Base-by-base conservation (phyloP, 2,797 vertebrate genomes). In the Okamejei kenojei region DNA sequence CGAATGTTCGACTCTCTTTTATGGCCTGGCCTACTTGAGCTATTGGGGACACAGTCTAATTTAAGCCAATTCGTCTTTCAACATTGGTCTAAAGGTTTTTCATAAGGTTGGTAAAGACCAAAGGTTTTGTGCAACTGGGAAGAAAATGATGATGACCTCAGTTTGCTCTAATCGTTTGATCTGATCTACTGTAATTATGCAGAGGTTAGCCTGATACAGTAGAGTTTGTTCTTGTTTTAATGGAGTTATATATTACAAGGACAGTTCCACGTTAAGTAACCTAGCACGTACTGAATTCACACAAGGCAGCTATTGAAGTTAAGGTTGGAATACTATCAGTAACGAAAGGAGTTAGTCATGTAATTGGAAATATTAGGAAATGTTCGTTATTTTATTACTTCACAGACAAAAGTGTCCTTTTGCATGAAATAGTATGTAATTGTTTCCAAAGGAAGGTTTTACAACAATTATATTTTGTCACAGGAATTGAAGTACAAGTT, bases 121-220 rank as follows among this genome's bases (percentile, higher is more conserved):
- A 92, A 92, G 90, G 90, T 76, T 92, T 71, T 92, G 90, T 92
- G 71, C 90, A 92, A 76, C 90, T 92, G 0, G 90, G 90, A 92
- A 92, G 68, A 92, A 92, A 92, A 92, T 92, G 71, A 74, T 92
- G 90, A 92, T 92, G 90, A 92, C 90, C 90, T 92, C 90, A 76
- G 90, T 92, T 92, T 92, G 71, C 90, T 92, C 76, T 76, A 92
- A 92, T 74, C 38, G 71, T 74, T 76, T 92, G 84, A 65, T 88
- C 61, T 92, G 90, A 92, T 92, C 68, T 92, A 92, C 90, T 92
- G 90, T 92, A 92, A 92, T 92, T 92, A 92, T 92, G 29, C 26
- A 54, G 90, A 92, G 71, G 90, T 74, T 76, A 58, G 38, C 13
- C 73, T 92, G 71, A 74, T 92, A 92, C 71, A 92, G 71, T 92